Percentiles rank a stretch among this genome's conserved stretches.
phyloP scores from a whole-genome alignment of 2,888 invertebrate species.

The Amaurobius ferox region DNA sequence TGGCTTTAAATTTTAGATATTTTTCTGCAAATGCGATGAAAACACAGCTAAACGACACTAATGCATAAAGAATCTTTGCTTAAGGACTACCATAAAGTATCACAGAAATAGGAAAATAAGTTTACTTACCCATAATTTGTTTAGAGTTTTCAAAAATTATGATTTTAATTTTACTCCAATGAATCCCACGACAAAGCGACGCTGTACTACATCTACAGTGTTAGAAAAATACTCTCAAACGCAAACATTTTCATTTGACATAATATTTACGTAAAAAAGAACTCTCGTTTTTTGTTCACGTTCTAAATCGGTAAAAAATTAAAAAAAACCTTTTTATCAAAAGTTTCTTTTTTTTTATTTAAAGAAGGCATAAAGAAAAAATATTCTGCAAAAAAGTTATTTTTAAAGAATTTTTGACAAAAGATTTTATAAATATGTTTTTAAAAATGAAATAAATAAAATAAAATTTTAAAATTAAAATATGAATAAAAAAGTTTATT shows the following conservation, averaged over 20 bases:
- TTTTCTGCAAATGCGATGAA: conserved; percentile 49
- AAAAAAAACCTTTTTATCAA: neutral
- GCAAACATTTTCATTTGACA: conserved; percentile 65
- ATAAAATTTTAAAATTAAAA: too few species aligned
- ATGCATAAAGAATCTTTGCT: conserved; percentile 12
- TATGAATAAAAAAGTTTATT: too few species aligned
- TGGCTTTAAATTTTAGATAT: conserved; percentile 72
- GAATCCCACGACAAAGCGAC: conserved; percentile 72
- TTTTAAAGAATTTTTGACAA: too few species aligned
- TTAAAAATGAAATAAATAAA: too few species aligned
- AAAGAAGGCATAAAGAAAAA: too few species aligned
- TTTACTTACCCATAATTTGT: conserved; percentile 71
- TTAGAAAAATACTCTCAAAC: conserved; percentile 71
- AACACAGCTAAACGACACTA: conserved; percentile 13
- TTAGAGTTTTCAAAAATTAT: conserved; percentile 67
- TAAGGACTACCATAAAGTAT: conserved; percentile 23
- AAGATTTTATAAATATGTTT: too few species aligned
- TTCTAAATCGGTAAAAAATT: conserved; percentile 22
- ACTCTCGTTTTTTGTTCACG: conserved; percentile 41
- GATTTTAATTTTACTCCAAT: conserved; percentile 72
- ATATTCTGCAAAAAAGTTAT: too few species aligned
- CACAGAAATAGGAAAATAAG: conserved; percentile 15
- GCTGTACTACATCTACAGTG: conserved; percentile 73
- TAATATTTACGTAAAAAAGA: conserved; percentile 66
- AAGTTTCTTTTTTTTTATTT: neutral